Evolutionary conservation across 64 coral and sea anemone genomes (phyloP).

Genomic region (Actinia equina): DNA sequence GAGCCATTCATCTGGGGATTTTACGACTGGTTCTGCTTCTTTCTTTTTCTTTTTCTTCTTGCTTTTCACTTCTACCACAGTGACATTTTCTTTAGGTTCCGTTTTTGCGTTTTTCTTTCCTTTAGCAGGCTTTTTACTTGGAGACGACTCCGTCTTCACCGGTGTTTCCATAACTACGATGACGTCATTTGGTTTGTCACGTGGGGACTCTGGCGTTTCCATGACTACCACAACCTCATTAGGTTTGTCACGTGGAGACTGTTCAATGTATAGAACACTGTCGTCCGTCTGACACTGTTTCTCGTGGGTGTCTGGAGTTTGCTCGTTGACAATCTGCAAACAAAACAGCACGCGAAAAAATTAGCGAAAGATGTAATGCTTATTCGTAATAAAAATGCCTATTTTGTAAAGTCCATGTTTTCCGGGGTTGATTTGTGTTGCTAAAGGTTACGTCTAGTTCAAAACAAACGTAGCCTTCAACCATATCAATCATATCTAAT

Average conservation of each 20-base stretch:
- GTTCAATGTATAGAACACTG: neutral
- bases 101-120: neutral
- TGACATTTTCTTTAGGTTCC: constrained; percentile 7
- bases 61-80: neutral
- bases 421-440: too few relatives aligned
- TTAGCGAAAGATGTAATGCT: too few relatives aligned
- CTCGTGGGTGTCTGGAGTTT: constrained; percentile 8
- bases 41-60: constrained; percentile 27
- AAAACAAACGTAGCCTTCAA: too few relatives aligned
- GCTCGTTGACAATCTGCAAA: neutral
- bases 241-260: constrained; percentile 1
- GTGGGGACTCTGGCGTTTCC: neutral
- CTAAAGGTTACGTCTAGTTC: too few relatives aligned
- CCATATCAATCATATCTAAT: too few relatives aligned
- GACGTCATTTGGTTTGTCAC: constrained; percentile 6
- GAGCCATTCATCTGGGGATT: constrained; percentile 6
- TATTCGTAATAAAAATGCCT: too few relatives aligned
- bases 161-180: neutral
- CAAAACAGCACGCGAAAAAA: neutral
- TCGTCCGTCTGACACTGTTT: constrained; percentile 29
- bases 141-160: neutral
- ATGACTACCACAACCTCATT: neutral
- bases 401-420: too few relatives aligned
- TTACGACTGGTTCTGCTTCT: neutral
- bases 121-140: constrained; percentile 1